Conservation (phyloP, 1,140 invertebrate species). For the Lepidurus apus region DNA sequence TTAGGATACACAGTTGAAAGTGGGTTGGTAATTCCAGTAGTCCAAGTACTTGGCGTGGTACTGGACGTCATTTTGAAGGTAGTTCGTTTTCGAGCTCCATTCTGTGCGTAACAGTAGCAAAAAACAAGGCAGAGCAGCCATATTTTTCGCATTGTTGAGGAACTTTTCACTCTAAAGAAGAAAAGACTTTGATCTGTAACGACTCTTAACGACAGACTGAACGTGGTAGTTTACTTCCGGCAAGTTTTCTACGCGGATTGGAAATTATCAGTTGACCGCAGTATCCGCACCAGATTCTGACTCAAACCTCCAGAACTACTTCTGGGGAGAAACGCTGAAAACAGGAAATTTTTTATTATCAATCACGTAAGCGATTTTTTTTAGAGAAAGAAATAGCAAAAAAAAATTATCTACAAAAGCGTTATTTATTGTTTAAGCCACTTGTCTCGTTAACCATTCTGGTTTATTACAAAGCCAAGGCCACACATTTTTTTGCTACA, state of each 20-base stretch:
- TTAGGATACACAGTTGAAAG: background rate
- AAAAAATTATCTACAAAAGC: constrained; percentile 15
- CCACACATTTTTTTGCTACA: constrained; percentile 1
- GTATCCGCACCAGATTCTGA: background rate
- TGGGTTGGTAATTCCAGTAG: background rate
- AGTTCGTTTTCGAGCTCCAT: background rate
- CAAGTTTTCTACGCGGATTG: background rate
- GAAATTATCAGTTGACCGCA: background rate
- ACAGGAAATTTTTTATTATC: too few species aligned
- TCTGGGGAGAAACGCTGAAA: too few species aligned
- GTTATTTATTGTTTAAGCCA: background rate
- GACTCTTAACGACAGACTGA: too few species aligned
- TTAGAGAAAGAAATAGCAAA: background rate
- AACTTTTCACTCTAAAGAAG: too few species aligned
- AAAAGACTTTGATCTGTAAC: too few species aligned
- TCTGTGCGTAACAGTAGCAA: background rate
- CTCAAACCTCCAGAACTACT: background rate
- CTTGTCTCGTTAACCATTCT: background rate
- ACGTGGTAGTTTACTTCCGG: too few species aligned
- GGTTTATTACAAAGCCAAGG: constrained; percentile 1
- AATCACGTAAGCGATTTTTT: too few species aligned
- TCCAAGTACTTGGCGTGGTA: background rate
- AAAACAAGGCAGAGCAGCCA: background rate
- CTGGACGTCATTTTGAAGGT: background rate
- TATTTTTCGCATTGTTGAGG: background rate